A percentile compares a stretch with the other conserved stretches of the same genome.
Evolutionary conservation across 2,113 vertebrate species (phyloP).

Genomic region (Lepus timidus): DNA sequence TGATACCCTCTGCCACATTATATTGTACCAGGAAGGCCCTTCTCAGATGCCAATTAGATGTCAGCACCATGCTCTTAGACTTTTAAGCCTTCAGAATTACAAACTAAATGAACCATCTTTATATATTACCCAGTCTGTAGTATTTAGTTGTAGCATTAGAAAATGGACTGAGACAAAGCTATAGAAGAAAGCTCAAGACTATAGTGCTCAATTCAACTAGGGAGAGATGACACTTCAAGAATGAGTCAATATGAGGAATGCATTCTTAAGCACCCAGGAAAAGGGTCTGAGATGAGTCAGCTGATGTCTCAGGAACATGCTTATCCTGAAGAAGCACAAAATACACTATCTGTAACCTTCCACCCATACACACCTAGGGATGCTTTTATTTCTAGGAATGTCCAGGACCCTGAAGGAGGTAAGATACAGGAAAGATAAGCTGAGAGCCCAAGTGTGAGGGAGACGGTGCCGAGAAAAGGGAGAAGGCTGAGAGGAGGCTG

Average conservation of each 20-base stretch:
- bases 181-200: neutral
- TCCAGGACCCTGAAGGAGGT: neutral
- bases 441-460: neutral
- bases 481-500: neutral
- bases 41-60: too few species aligned
- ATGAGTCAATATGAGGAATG: neutral
- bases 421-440: neutral
- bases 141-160: neutral
- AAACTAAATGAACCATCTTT: neutral
- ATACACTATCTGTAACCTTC: neutral
- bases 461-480: neutral
- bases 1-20: neutral
- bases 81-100: neutral
- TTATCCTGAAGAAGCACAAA: slow-evolving; percentile 38
- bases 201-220: neutral
- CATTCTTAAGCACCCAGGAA: neutral
- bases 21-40: too few species aligned
- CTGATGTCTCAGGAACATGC: neutral
- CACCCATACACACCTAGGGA: neutral
- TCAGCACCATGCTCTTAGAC: too few species aligned
- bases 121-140: neutral
- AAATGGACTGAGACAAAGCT: neutral
- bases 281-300: neutral
- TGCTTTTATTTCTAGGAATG: neutral
- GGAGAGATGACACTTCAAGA: neutral